phyloP scores from a whole-genome alignment of 1,140 invertebrate genomes.

The Rhizoglyphus robini region DNA sequence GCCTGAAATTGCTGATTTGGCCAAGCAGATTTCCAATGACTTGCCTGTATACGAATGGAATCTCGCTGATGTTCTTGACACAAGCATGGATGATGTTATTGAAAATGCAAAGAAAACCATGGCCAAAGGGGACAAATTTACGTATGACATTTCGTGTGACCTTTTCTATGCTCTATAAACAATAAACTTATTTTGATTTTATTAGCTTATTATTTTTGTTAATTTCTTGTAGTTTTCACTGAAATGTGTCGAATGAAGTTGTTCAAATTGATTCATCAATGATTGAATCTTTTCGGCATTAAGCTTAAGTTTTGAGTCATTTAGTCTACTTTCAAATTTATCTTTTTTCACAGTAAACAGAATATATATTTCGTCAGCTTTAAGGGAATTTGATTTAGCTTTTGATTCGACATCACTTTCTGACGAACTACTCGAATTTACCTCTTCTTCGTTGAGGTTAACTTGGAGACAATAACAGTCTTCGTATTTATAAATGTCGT shows the following conservation, averaged over 20 bases:
- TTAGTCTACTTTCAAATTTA: neutral
- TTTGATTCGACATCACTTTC: neutral
- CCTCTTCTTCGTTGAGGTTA: neutral
- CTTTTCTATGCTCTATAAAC: conserved; percentile 5
- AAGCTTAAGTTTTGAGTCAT: neutral
- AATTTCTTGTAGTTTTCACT: conserved; percentile 10
- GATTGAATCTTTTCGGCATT: neutral
- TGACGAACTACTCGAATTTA: neutral
- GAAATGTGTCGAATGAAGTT: conserved; percentile 2
- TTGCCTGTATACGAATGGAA: conserved; percentile 53
- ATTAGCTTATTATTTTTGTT: conserved; percentile 9
- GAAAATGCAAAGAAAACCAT: neutral
- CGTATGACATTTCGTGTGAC: conserved; percentile 8
- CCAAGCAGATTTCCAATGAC: conserved; percentile 46
- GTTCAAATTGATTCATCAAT: neutral
- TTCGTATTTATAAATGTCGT: conserved; percentile 17
- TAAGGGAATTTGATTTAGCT: neutral
- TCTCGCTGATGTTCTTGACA: conserved; percentile 45
- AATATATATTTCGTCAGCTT: conserved; percentile 6
- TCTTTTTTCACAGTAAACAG: neutral
- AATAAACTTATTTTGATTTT: neutral
- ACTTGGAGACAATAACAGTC: conserved; percentile 4
- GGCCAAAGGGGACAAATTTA: neutral
- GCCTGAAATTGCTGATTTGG: conserved; percentile 49
- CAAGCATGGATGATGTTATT: conserved; percentile 11